Percentiles rank a stretch among this genome's conserved stretches.
These are phyloP conservation scores for Chymomyza caudatula DNA, from an alignment of 2,888 invertebrate genomes.

Conservation along the genomic window DNA sequence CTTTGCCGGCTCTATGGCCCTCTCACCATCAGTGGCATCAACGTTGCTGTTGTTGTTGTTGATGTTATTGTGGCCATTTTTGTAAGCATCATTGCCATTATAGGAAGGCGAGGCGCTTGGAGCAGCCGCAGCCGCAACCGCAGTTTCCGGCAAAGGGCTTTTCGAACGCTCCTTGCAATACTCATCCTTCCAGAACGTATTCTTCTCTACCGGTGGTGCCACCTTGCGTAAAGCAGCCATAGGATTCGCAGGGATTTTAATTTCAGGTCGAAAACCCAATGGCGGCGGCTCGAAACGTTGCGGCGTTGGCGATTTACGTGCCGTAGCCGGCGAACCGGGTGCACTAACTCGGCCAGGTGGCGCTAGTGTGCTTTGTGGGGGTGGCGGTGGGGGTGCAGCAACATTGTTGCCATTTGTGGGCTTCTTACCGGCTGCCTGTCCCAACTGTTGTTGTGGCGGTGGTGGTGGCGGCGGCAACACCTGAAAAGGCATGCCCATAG, in stretches of 20 bases:
- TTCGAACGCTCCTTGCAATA: constrained; percentile 79
- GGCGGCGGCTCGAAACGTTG: constrained; percentile 79
- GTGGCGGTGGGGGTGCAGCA: constrained; percentile 79
- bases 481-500: constrained; percentile 68
- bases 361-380: constrained; percentile 74
- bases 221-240: constrained; percentile 85
- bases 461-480: constrained; percentile 79
- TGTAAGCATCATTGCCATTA: constrained; percentile 7
- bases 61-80: constrained; percentile 6
- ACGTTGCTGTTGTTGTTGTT: constrained; percentile 36
- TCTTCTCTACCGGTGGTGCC: constrained; percentile 84
- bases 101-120: constrained; percentile 2
- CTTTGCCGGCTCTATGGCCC: constrained; percentile 18
- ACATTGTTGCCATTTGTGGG: constrained; percentile 79
- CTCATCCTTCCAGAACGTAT: constrained; percentile 81
- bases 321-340: constrained; percentile 78
- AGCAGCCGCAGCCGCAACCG: constrained; percentile 12
- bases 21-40: constrained; percentile 67
- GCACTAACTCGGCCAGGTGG: constrained; percentile 76
- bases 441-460: constrained; percentile 72
- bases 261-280: constrained; percentile 84
- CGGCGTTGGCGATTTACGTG: constrained; percentile 78
- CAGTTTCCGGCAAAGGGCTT: constrained; percentile 75
- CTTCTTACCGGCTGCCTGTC: constrained; percentile 62
- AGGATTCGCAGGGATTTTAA: constrained; percentile 86